phyloP scores from a whole-genome alignment of 2,888 invertebrate genomes.

The Lasioglossum pauxillum region DNA sequence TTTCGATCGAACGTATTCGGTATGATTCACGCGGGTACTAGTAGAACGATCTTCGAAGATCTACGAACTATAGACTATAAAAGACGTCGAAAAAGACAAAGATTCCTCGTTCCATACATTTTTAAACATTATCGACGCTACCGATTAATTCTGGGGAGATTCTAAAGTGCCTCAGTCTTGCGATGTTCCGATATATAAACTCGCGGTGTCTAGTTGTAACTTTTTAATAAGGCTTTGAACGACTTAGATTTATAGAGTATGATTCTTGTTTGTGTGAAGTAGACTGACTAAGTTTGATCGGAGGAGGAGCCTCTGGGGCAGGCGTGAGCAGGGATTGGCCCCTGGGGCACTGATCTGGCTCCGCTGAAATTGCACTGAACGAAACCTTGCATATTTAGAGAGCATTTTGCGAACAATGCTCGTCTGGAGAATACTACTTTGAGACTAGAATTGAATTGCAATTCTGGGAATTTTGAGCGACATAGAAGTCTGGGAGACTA shows the following conservation, averaged over 20 bases:
- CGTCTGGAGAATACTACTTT: no score
- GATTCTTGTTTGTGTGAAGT: not conserved
- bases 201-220: constrained; percentile 3
- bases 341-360: not conserved
- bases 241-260: constrained; percentile 5
- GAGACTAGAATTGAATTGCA: no score
- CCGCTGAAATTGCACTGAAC: not conserved
- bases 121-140: not conserved
- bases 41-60: not conserved
- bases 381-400: not conserved
- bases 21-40: not conserved
- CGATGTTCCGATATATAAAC: not conserved
- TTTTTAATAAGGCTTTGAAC: constrained; percentile 8
- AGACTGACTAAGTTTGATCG: not conserved
- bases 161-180: constrained; percentile 8
- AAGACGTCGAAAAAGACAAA: not conserved
- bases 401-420: not conserved
- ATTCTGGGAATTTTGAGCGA: no score
- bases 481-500: no score
- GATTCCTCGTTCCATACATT: not conserved
- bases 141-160: not conserved
- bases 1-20: not conserved
- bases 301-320: not conserved
- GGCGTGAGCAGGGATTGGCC: not conserved
- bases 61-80: not conserved